Evolutionary conservation across 2,888 invertebrate genomes (phyloP), one percentile per base, ranked within the genome.

Genomic region (Pyrochroa serraticornis): DNA sequence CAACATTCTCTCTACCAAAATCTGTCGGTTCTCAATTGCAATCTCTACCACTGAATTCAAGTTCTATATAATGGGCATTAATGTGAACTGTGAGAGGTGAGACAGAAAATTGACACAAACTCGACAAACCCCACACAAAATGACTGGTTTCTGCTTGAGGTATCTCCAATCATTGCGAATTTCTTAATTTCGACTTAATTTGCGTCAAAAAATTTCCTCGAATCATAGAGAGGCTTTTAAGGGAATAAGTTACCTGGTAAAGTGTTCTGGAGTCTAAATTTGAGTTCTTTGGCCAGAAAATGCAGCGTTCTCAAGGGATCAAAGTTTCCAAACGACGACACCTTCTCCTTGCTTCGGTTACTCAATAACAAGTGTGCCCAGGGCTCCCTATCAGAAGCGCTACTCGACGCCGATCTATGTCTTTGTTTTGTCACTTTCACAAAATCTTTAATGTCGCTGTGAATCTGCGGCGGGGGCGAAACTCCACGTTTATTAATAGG

Each of bases 251-350:
- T 69, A 78, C 78, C 68, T 60, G 75, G 72, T 10, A 73, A 38
- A 54, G 64, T 44, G 13, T 64, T 58, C 46, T 71, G 66, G 12
- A 80, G 51, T 58, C 77, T 76, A 12, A 66, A 68, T 44, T 77
- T 73, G 46, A 80, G 62, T 60, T 80, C 80, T 55, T 74, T 77
- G 1, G 76, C 73, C 32, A 80, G 65, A 65, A 79, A 79, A 65
- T 79, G 79, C 46, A 80, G 55, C 1, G 78, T 79, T 6, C 78
- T 63, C 46, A 80, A 65, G 0, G 80, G 79, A 66, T 80, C 79
- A 63, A 77, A 79, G 60, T 68, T 72, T 47, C 70, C 71, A 62
- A 78, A 79, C 10, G 70, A 64, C 7, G 76, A 73, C 32, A 71
- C 58, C 57, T 68, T 67, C 14, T 70, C 71, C 31, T 71, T 70